These are phyloP conservation scores for Papilio polyxenes DNA, from an alignment of 1,140 invertebrate species.

Conservation along the genomic window DNA sequence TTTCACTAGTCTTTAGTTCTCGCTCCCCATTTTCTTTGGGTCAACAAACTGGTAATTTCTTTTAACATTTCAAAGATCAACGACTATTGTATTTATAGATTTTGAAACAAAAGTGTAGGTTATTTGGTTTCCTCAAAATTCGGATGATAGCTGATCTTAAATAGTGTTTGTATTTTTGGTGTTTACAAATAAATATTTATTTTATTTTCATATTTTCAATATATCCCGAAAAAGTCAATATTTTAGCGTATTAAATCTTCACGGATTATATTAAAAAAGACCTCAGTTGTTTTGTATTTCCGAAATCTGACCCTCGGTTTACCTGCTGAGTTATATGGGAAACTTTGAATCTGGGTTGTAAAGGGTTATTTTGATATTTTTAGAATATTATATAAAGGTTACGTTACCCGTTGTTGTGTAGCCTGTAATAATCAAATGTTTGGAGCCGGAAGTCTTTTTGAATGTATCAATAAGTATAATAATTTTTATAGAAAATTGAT, in stretches of 20 bases:
- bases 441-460: not conserved
- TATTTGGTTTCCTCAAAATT: not conserved
- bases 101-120: not conserved
- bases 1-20: not conserved
- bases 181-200: not conserved
- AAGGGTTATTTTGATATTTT: constrained; percentile 19
- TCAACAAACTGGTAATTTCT: not conserved
- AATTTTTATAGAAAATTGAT: no score
- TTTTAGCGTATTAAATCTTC: not conserved
- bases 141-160: not conserved
- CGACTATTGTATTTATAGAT: not conserved
- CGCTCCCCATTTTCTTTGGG: not conserved
- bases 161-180: no score
- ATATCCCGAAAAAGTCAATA: not conserved
- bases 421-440: not conserved
- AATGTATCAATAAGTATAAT: not conserved
- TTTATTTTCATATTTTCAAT: not conserved
- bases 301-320: not conserved
- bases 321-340: constrained; percentile 1
- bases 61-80: not conserved
- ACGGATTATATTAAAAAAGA: not conserved
- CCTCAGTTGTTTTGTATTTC: not conserved
- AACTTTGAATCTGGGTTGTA: constrained; percentile 6
- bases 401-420: not conserved
- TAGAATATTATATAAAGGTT: not conserved